A percentile compares a stretch with the other conserved stretches of the same genome.
Evolutionary conservation across 2,113 vertebrate genomes (phyloP).

Genomic region (Turdus rufiventris): DNA sequence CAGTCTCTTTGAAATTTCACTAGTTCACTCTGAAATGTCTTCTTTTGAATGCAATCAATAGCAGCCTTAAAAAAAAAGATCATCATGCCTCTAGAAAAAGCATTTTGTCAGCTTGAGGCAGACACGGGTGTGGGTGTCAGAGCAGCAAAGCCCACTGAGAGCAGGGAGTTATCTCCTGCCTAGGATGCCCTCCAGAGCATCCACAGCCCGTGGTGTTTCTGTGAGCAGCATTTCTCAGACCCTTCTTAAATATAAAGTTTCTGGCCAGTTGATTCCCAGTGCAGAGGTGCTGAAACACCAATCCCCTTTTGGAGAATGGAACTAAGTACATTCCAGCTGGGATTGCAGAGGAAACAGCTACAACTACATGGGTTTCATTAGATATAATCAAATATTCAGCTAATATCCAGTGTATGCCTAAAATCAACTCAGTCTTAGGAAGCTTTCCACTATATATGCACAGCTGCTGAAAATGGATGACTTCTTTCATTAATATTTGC

Average conservation of each 20-base stretch:
- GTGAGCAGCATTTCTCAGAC: conserved; percentile 17
- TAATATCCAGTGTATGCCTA: neutral
- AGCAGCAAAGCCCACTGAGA: neutral
- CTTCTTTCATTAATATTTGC: conserved; percentile 43
- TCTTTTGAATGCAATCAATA: neutral
- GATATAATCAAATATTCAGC: conserved; percentile 9
- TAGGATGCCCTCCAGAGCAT: neutral
- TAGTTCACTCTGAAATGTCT: neutral
- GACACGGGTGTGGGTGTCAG: neutral
- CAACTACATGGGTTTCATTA: neutral
- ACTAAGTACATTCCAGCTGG: neutral
- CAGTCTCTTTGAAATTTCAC: neutral
- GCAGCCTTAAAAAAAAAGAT: neutral
- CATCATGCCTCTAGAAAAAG: neutral
- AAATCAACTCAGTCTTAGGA: neutral
- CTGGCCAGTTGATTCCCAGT: neutral
- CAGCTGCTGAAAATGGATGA: conserved; percentile 8
- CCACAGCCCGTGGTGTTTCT: neutral
- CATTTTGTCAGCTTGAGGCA: neutral
- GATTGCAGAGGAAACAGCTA: neutral
- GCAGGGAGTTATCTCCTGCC: neutral
- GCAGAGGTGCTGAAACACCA: neutral
- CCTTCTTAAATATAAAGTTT: neutral
- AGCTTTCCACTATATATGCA: neutral
- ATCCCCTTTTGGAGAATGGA: neutral